Evolutionary conservation across 2,888 invertebrate genomes (phyloP), one percentile per base, ranked within the genome.

Genomic region (Pollenia amentaria): DNA sequence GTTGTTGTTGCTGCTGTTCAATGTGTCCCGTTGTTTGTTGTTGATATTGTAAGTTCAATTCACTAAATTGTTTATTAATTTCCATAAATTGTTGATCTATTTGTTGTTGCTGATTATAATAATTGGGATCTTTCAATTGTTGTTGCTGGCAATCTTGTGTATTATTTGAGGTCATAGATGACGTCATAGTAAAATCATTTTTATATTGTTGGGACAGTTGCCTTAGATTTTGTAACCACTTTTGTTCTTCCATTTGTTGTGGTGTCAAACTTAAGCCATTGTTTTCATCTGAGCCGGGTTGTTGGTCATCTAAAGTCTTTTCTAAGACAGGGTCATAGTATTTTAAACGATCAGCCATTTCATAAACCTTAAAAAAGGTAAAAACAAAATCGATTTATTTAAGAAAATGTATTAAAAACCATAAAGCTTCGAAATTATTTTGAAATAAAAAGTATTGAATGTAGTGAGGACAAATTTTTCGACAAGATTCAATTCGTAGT

Each of bases 301-400:
- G 90, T 69, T 91, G 91, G 83, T 94, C 93, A 67, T 92, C 92
- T 44, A 91, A 83, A 11, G 90, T 89, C 78, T 92, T 92, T 81
- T 92, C 92, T 67, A 93, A 88, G 21, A 93, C 92, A 16, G 95
- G 95, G 93, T 97, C 97, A 90, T 95, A 95, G 92, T 95, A 96
- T 92, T 96, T 96, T 88, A 97, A 94, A 85, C 95, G 95, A 91
- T 94, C 94, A 21, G 95, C 94, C 89, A 96, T 91, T 88, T 93
- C 92, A 85, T 94, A 94, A 64, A 94, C 92, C 92, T 94, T 40
- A 69, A 60, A 60, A 57, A 29, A 29, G 21, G 3, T n/a, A n/a
- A 7, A 51, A 51, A n/a, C 51, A 12, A 51, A 51, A 51, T n/a
- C n/a, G 14, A 60, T 3, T 14, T 21, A n/a, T 18, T 18, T 42